Percentiles rank a stretch among this genome's conserved stretches.
Evolutionary conservation across 1,140 invertebrate genomes (phyloP).

Genomic region (Drosophila pachea): DNA sequence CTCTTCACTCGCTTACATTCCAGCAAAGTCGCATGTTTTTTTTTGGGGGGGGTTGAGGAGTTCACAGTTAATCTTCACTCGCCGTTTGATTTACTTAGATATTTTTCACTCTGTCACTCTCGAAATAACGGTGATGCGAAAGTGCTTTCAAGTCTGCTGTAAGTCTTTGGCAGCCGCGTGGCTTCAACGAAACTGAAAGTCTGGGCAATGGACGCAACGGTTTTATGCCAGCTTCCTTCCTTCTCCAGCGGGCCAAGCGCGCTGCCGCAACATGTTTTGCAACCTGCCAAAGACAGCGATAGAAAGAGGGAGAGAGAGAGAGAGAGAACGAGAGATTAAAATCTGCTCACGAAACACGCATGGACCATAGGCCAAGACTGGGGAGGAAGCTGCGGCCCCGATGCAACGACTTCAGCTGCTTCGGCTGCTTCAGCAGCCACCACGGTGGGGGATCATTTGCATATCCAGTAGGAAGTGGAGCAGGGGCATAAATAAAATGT

Average conservation of each 20-base stretch:
- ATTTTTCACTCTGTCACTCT: background rate
- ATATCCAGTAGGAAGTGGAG: slow-evolving; percentile 73
- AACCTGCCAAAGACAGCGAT: slow-evolving; percentile 29
- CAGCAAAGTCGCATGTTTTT: slow-evolving; percentile 54
- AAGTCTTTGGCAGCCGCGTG: slow-evolving; percentile 55
- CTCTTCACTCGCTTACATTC: slow-evolving; percentile 68
- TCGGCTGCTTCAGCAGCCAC: background rate
- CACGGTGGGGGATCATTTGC: slow-evolving; percentile 56
- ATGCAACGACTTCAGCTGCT: slow-evolving; percentile 2
- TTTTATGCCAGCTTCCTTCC: slow-evolving; percentile 78
- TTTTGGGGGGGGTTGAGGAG: slow-evolving; percentile 9
- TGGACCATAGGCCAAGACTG: slow-evolving; percentile 1
- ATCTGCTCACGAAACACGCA: slow-evolving; percentile 39
- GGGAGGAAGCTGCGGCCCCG: slow-evolving; percentile 11
- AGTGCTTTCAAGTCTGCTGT: slow-evolving; percentile 6
- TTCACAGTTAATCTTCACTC: slow-evolving; percentile 24
- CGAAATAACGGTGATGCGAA: background rate
- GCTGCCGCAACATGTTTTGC: slow-evolving; percentile 56
- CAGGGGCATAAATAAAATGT: slow-evolving; percentile 70
- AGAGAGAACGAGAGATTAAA: slow-evolving; percentile 33
- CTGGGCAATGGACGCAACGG: slow-evolving; percentile 68
- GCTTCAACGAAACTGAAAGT: slow-evolving; percentile 78
- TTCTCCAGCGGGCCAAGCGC: slow-evolving; percentile 14
- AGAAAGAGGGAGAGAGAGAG: slow-evolving; percentile 14
- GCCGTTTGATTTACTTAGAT: slow-evolving; percentile 2